These are phyloP conservation scores for Spodoptera exigua DNA, from an alignment of 2,888 invertebrate genomes.

Conservation along the genomic window DNA sequence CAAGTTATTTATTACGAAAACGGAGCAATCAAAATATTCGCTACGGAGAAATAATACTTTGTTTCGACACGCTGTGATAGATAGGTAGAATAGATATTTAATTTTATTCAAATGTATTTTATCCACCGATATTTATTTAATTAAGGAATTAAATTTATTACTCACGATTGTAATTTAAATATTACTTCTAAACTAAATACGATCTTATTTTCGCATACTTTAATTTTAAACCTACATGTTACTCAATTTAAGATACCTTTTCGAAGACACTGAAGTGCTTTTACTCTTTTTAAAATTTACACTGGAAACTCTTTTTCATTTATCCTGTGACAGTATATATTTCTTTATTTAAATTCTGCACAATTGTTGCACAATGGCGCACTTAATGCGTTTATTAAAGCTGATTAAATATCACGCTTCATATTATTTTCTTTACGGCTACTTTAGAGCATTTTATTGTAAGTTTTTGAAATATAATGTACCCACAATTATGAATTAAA, in stretches of 20 bases:
- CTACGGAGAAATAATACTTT: not conserved
- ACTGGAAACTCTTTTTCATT: not conserved
- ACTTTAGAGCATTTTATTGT: slow-evolving; percentile 11
- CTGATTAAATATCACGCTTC: slow-evolving; percentile 14
- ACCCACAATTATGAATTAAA: slow-evolving; percentile 39
- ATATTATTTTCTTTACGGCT: slow-evolving; percentile 1
- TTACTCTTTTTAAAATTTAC: not conserved
- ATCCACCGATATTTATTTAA: too few species aligned
- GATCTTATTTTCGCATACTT: too few species aligned
- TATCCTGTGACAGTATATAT: slow-evolving; percentile 6
- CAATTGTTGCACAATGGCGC: too few species aligned
- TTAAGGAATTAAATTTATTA: too few species aligned
- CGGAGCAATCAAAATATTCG: slow-evolving; percentile 8
- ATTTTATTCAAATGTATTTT: too few species aligned
- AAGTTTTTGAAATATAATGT: slow-evolving; percentile 30
- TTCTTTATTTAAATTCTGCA: too few species aligned
- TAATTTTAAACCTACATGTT: too few species aligned
- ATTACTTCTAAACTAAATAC: too few species aligned
- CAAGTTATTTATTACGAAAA: slow-evolving; percentile 13
- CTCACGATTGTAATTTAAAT: too few species aligned
- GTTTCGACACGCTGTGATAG: too few species aligned
- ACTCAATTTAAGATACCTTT: not conserved
- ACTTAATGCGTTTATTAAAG: too few species aligned
- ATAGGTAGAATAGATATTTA: too few species aligned
- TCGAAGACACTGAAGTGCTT: not conserved